Evolutionary conservation across 2,888 invertebrate species (phyloP).

Genomic region (Stenoptilia bipunctidactyla): DNA sequence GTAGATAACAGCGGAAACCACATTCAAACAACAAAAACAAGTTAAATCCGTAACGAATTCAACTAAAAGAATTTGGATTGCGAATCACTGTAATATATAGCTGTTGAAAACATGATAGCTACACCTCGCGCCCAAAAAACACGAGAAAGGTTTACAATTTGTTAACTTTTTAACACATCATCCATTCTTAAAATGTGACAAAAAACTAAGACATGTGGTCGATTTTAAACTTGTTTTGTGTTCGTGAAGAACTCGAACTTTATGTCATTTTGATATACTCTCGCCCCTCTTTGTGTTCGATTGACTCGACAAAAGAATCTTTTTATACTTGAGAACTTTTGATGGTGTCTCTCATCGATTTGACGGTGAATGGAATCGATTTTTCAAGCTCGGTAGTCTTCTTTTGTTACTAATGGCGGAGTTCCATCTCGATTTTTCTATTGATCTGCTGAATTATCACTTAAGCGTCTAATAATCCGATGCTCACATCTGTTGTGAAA

Average conservation of each 20-base stretch:
- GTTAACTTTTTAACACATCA: slow-evolving; percentile 69
- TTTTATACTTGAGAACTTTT: slow-evolving; percentile 53
- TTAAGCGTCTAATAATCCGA: slow-evolving; percentile 30
- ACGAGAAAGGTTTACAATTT: slow-evolving; percentile 26
- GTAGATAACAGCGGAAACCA: slow-evolving; percentile 5
- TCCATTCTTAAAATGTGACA: slow-evolving; percentile 42
- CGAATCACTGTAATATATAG: slow-evolving; percentile 42
- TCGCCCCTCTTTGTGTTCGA: slow-evolving; percentile 50
- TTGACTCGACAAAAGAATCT: slow-evolving; percentile 40
- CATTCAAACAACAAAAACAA: slow-evolving; percentile 20
- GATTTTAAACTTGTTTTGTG: slow-evolving; percentile 56
- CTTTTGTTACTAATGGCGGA: slow-evolving; percentile 53
- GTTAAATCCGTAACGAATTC: slow-evolving; percentile 32
- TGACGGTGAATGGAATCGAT: slow-evolving; percentile 59
- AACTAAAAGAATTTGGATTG: slow-evolving; percentile 34
- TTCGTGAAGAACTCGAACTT: slow-evolving; percentile 51
- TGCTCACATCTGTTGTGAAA: slow-evolving; percentile 1
- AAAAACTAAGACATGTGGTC: slow-evolving; percentile 45
- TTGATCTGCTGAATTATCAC: slow-evolving; percentile 39
- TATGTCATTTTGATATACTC: slow-evolving; percentile 71
- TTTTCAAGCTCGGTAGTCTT: slow-evolving; percentile 66
- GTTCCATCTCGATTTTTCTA: slow-evolving; percentile 36
- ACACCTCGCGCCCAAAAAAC: too few species aligned
- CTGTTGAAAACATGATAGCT: slow-evolving; percentile 27
- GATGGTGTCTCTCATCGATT: slow-evolving; percentile 40